These are phyloP conservation scores for Isichthys henryi DNA, from an alignment of 2,113 vertebrate species.

Conservation along the genomic window DNA sequence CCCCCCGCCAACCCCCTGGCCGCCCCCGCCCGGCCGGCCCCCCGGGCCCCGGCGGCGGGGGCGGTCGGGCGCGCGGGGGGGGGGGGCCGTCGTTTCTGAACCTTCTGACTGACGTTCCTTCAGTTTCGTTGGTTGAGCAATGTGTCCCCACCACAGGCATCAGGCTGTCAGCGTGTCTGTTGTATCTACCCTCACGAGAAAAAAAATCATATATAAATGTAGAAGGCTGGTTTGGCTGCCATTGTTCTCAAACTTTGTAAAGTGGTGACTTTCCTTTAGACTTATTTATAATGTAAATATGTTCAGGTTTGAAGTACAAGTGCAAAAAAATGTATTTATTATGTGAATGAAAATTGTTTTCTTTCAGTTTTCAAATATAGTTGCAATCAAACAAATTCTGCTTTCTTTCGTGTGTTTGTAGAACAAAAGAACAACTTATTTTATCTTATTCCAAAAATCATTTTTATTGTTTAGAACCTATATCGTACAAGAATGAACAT, in stretches of 20 bases:
- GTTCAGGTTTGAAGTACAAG: slow-evolving; percentile 77
- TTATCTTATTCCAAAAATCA: slow-evolving; percentile 38
- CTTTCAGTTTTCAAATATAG: slow-evolving; percentile 81
- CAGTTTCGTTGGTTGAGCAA: not conserved
- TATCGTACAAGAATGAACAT: not conserved
- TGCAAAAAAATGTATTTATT: slow-evolving; percentile 97
- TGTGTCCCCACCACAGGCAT: not conserved
- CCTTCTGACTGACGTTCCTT: not conserved
- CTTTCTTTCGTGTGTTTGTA: slow-evolving; percentile 49
- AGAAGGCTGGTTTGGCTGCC: slow-evolving; percentile 60
- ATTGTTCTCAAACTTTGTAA: slow-evolving; percentile 70
- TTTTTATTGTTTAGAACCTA: slow-evolving; percentile 27
- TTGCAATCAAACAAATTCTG: slow-evolving; percentile 55
- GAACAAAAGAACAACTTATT: slow-evolving; percentile 22
- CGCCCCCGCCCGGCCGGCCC: too few relatives aligned
- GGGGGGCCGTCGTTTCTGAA: not conserved
- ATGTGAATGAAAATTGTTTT: slow-evolving; percentile 69
- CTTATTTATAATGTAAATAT: slow-evolving; percentile 99
- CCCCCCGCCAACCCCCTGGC: too few relatives aligned
- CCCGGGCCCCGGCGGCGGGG: too few relatives aligned
- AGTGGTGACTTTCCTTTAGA: slow-evolving; percentile 76
- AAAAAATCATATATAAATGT: slow-evolving; percentile 59
- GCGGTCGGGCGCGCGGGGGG: too few relatives aligned
- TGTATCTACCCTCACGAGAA: not conserved
- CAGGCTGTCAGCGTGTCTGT: not conserved